Percentiles rank a stretch among this genome's conserved stretches.
These are phyloP conservation scores for Gorilla gorilla DNA, from an alignment of 2,113 vertebrate genomes.

Conservation along the genomic window DNA sequence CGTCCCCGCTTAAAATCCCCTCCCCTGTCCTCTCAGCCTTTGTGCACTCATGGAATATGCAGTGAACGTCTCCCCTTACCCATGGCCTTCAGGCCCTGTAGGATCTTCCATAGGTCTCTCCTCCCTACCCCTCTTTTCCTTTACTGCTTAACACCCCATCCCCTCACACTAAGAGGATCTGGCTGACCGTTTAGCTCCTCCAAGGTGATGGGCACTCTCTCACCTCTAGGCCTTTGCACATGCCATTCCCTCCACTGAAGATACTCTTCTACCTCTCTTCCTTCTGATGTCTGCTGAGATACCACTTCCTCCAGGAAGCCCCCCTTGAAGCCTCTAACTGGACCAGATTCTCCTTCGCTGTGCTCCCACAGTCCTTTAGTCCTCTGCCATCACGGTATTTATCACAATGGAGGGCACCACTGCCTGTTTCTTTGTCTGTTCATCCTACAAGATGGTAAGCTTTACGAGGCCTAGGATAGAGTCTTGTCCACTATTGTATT, in stretches of 20 bases:
- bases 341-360: not conserved
- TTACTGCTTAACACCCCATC: not conserved
- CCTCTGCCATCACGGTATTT: not conserved
- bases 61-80: not conserved
- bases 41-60: rapidly evolving
- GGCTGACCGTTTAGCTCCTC: not conserved
- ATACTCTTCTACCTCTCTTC: not conserved
- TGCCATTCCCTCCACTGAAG: not conserved
- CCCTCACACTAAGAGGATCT: not conserved
- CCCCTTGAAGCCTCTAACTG: not conserved
- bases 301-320: not conserved
- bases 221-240: not conserved
- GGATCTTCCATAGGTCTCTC: not conserved
- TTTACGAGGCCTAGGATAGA: not conserved
- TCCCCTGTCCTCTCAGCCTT: not conserved
- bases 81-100: rapidly evolving
- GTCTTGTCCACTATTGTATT: not conserved
- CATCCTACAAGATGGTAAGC: not conserved
- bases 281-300: not conserved
- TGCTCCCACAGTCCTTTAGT: not conserved
- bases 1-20: not conserved
- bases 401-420: not conserved
- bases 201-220: not conserved
- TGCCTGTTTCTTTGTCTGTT: not conserved
- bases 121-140: not conserved